These are phyloP conservation scores for Arrhopalites spinosus DNA, from an alignment of 2,888 invertebrate species.

Conservation along the genomic window DNA sequence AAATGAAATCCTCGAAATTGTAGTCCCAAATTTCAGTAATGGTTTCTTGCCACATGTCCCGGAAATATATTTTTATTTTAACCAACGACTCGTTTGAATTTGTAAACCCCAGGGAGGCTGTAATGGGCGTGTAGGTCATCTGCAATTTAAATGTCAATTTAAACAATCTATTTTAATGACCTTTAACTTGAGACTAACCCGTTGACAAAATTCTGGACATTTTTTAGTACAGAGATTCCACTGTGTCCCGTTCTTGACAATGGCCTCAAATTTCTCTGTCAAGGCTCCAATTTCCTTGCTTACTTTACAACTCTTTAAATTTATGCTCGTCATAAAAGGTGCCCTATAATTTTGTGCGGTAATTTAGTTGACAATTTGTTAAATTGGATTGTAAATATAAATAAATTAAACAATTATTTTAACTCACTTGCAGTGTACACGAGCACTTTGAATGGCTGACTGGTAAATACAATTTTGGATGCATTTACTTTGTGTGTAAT, in stretches of 20 bases:
- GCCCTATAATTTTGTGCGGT: constrained; percentile 20
- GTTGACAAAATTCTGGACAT: constrained; percentile 38
- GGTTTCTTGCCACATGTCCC: constrained; percentile 39
- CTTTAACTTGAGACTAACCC: constrained; percentile 13
- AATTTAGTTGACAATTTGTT: neutral
- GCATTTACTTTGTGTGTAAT: constrained; percentile 37
- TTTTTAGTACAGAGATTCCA: constrained; percentile 37
- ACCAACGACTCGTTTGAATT: constrained; percentile 19
- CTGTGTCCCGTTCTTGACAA: constrained; percentile 39
- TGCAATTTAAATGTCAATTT: neutral
- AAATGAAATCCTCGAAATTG: constrained; percentile 38
- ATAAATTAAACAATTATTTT: neutral
- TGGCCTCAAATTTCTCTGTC: constrained; percentile 23
- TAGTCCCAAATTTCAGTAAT: constrained; percentile 43
- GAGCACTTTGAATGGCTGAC: constrained; percentile 12
- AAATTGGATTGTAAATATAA: no score
- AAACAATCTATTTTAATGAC: neutral
- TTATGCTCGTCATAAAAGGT: constrained; percentile 39
- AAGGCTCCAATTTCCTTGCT: constrained; percentile 38
- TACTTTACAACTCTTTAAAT: constrained; percentile 31
- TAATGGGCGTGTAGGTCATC: constrained; percentile 42
- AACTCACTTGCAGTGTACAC: constrained; percentile 36
- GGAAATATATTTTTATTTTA: constrained; percentile 37
- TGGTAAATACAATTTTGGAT: constrained; percentile 39
- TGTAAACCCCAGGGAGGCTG: constrained; percentile 39